phyloP scores from a whole-genome alignment of 1,140 invertebrate genomes.

The Drosophila leontia region DNA sequence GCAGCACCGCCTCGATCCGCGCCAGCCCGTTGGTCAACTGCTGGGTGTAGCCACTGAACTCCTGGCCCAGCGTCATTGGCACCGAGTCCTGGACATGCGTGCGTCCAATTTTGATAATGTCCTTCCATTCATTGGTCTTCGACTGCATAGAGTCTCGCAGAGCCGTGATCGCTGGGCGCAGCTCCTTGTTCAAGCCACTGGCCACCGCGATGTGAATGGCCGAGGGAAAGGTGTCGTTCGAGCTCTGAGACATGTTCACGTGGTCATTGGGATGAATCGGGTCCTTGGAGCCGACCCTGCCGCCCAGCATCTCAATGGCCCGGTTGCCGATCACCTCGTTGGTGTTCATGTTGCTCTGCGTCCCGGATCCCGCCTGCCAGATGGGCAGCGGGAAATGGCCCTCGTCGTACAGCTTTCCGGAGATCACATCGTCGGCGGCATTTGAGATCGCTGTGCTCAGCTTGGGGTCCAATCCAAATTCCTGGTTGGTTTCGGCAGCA shows the following conservation, averaged over 20 bases:
- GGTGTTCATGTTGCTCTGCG: constrained; percentile 99
- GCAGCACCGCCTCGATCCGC: constrained; percentile 93
- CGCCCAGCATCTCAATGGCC: constrained; percentile 97
- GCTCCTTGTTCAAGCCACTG: constrained; percentile 92
- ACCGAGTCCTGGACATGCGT: constrained; percentile 96
- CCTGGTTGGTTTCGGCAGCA: constrained; percentile 96
- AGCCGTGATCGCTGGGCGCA: constrained; percentile 92
- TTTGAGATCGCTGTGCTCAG: constrained; percentile 94
- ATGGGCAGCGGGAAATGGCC: constrained; percentile 99
- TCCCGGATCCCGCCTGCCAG: constrained; percentile 99
- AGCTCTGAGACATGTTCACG: constrained; percentile 99
- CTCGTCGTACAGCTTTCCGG: constrained; percentile 94
- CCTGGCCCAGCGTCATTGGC: constrained; percentile 98
- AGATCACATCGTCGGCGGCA: constrained; percentile 98
- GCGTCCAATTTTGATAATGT: constrained; percentile 97
- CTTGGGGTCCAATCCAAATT: constrained; percentile 95
- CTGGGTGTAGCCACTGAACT: constrained; percentile 97
- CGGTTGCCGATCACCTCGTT: constrained; percentile 98
- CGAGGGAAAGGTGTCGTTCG: constrained; percentile 99
- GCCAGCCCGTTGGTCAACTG: constrained; percentile 95
- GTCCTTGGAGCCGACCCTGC: constrained; percentile 94
- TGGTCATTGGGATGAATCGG: constrained; percentile 99
- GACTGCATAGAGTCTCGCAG: constrained; percentile 90
- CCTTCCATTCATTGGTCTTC: constrained; percentile 93
- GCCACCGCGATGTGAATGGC: constrained; percentile 99